These are phyloP conservation scores for Notocelia uddmanniana DNA, from an alignment of 2,888 invertebrate species.

Conservation along the genomic window DNA sequence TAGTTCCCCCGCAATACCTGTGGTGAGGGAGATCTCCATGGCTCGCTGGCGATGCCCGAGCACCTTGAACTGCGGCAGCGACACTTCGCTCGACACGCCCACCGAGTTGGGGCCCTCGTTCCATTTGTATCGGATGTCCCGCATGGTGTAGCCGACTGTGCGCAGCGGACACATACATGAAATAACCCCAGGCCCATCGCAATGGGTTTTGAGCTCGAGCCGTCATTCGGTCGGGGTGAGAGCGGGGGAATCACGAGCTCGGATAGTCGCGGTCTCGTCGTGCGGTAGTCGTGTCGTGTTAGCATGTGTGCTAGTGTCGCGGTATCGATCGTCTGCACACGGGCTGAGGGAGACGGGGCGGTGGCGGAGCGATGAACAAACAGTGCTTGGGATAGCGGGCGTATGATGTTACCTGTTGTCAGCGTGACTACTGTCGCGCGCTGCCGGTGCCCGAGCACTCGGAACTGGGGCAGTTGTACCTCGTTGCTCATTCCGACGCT, in stretches of 20 bases:
- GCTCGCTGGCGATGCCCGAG: constrained; percentile 98
- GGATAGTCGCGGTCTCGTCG: constrained; percentile 74
- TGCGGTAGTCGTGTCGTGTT: constrained; percentile 79
- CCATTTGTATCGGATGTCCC: constrained; percentile 99
- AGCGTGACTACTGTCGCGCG: constrained; percentile 97
- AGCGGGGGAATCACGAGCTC: constrained; percentile 75
- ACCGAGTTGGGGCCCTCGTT: constrained; percentile 98
- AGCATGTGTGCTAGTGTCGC: constrained; percentile 82
- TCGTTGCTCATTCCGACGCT: constrained; percentile 98
- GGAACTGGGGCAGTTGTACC: constrained; percentile 98
- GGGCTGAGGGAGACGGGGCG: constrained; percentile 82
- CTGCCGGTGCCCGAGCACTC: constrained; percentile 98
- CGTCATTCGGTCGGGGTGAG: constrained; percentile 78
- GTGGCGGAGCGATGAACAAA: constrained; percentile 76
- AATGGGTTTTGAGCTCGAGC: constrained; percentile 84
- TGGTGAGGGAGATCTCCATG: constrained; percentile 98
- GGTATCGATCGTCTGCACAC: constrained; percentile 77
- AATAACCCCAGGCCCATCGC: constrained; percentile 84
- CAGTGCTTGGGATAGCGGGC: constrained; percentile 74
- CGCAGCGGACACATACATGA: constrained; percentile 83
- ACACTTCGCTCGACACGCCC: constrained; percentile 97
- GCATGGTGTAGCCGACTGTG: constrained; percentile 99
- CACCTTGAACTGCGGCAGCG: constrained; percentile 99
- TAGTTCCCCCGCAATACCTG: constrained; percentile 89
- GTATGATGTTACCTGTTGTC: constrained; percentile 93